Conservation (phyloP, 2,888 invertebrate species). For the Timandra comae region DNA sequence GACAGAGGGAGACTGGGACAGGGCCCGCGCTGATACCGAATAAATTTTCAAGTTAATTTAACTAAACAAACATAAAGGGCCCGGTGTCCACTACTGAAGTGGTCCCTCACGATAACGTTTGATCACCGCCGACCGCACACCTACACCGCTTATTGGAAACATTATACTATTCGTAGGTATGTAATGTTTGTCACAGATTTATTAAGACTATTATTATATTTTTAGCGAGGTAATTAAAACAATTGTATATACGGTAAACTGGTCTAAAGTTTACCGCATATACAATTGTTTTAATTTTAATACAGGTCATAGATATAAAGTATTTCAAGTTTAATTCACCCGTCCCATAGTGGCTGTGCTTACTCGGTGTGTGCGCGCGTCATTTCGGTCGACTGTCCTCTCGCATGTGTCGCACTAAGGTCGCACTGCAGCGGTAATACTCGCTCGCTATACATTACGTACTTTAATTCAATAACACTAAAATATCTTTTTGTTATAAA, state of each 20-base stretch:
- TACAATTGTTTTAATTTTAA: too few species aligned
- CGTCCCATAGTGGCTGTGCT: slow-evolving; percentile 6
- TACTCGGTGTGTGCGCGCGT: slow-evolving; percentile 9
- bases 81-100: slow-evolving; percentile 64
- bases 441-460: slow-evolving; percentile 17
- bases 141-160: too few species aligned
- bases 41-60: slow-evolving; percentile 77
- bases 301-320: too few species aligned
- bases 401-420: slow-evolving; percentile 49
- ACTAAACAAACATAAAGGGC: slow-evolving; percentile 70
- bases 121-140: slow-evolving; percentile 27
- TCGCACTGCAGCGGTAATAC: slow-evolving; percentile 27
- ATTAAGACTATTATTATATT: too few species aligned
- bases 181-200: too few species aligned
- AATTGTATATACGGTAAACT: too few species aligned
- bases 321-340: too few species aligned
- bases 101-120: slow-evolving; percentile 71
- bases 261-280: too few species aligned
- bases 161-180: too few species aligned
- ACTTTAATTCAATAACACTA: slow-evolving; percentile 7
- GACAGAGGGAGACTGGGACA: slow-evolving; percentile 64
- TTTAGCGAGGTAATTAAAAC: too few species aligned
- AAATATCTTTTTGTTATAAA: too few species aligned
- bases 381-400: slow-evolving; percentile 53
- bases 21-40: slow-evolving; percentile 63